Base-by-base conservation (phyloP, 2,888 invertebrate genomes). In the Orchestes rusci region DNA sequence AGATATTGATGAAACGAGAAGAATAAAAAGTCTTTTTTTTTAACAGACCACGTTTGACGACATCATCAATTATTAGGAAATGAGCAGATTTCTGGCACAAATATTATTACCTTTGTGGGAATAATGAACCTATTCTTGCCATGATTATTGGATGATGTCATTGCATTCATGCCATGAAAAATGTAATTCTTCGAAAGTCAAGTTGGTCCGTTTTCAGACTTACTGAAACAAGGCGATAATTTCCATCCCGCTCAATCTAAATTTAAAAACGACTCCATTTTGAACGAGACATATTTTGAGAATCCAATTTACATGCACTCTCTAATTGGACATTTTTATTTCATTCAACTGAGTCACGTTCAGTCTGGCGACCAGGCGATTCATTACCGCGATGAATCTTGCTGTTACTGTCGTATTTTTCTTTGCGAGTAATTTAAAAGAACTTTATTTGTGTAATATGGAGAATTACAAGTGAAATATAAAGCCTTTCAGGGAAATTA, bases 311-410 rank as follows among this genome's bases (percentile, higher is more conserved):
- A 54, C 56, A 58, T 58, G 56, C 57, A 52, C 56, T 30, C 56
- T 54, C 58, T 59, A 60, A 60, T 60, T 60, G 59, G 60, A 59
- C 56, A 58, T 58, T 59, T 57, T 60, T 55, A 53, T 60, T 57
- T 55, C 48, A 47, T 52, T 52, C 56, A 53, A 51, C 56, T 50
- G 36, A 57, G 55, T 56, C 58, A 58, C 58, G 58, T 58, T 54
- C 31, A 38, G 46, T 52, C 31, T 41, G 45, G 39, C 41, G 39
- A 39, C 35, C 44, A 8, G 12, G 34, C 45, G 39, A 45, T 42
- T 49, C 45, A 42, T 39, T 45, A 49, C 45, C 12, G 15, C 41
- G 42, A 46, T 46, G 46, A 46, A 46, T 46, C 46, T 46, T 42
- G 41, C 42, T 36, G 29, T 16, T 36, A 8, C 36, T 36, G 34